phyloP scores from a whole-genome alignment of 2,888 invertebrate species.

The Polymixis lichenea region DNA sequence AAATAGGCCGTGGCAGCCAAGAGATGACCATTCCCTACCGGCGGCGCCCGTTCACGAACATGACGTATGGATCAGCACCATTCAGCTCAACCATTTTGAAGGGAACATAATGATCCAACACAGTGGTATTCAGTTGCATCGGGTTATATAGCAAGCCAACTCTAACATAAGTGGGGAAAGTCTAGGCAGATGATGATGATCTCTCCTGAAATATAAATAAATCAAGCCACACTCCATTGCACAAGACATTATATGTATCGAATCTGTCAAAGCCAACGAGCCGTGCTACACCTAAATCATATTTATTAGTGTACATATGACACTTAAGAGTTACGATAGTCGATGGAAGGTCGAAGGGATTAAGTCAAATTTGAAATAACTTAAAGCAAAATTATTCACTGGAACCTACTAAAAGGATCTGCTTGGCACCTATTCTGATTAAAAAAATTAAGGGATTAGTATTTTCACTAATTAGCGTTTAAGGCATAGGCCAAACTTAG shows the following conservation, averaged over 20 bases:
- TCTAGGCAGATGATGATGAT: background rate
- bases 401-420: no score
- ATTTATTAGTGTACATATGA: slow-evolving; percentile 35
- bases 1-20: no score
- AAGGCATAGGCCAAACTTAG: no score
- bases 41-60: no score
- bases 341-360: background rate
- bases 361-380: background rate
- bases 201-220: background rate
- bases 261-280: slow-evolving; percentile 25
- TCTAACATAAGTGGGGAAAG: background rate
- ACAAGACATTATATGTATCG: background rate
- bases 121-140: background rate
- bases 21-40: no score
- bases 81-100: no score
- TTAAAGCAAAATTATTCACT: background rate
- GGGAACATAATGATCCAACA: no score
- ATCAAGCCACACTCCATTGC: background rate
- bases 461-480: no score
- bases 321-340: slow-evolving; percentile 31
- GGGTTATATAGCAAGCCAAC: background rate
- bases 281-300: slow-evolving; percentile 21
- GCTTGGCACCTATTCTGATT: background rate
- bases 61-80: no score
- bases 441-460: no score